phyloP scores from a whole-genome alignment of 2,113 vertebrate genomes.

The Delphinus delphis region DNA sequence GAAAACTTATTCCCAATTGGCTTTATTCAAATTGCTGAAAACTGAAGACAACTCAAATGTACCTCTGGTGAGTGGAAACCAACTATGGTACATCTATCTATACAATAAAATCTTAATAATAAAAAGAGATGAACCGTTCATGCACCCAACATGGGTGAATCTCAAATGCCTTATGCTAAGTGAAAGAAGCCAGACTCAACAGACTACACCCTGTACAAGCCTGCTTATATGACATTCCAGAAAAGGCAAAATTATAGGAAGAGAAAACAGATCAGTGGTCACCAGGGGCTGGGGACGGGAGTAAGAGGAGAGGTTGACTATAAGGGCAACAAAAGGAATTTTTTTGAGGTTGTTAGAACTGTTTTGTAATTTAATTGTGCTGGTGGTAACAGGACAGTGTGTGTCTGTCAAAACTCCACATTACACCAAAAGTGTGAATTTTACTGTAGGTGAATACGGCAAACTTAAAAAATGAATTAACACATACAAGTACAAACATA shows the following conservation, averaged over 20 bases:
- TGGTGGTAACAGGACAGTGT: neutral
- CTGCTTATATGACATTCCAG: neutral
- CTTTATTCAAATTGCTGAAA: slow-evolving; percentile 26
- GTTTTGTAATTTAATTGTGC: neutral
- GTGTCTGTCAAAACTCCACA: neutral
- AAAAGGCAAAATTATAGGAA: neutral
- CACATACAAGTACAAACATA: neutral
- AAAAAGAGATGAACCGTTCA: neutral
- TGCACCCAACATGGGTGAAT: neutral
- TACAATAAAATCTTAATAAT: neutral
- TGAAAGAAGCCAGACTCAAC: slow-evolving; percentile 15
- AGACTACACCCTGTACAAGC: neutral
- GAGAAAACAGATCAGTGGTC: neutral
- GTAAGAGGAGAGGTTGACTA: neutral
- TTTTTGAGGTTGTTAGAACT: neutral
- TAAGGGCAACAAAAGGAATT: neutral
- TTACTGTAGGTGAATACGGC: neutral
- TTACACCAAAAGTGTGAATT: neutral
- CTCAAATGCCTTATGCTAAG: neutral
- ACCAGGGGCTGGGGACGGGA: neutral
- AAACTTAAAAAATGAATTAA: slow-evolving; percentile 1
- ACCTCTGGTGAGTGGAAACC: neutral
- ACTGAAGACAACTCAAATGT: neutral
- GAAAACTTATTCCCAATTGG: slow-evolving; percentile 11
- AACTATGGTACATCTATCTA: neutral